Evolutionary conservation across 2,797 vertebrate species (phyloP).

Genomic region (Hirundo rustica): DNA sequence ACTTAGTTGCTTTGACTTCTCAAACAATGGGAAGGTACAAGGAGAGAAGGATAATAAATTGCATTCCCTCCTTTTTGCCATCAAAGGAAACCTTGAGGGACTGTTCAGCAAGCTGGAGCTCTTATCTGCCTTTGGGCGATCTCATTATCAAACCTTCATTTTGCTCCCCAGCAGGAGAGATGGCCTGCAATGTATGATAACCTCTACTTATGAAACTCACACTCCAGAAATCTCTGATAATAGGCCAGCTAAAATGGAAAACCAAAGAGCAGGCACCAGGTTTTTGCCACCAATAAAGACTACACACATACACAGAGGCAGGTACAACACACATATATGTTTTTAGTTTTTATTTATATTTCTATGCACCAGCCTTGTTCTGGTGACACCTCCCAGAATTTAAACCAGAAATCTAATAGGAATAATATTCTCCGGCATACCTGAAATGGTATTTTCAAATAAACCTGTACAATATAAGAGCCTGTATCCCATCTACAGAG

Average conservation of each 20-base stretch:
- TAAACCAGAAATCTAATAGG: neutral
- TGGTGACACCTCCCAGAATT: neutral
- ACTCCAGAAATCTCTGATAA: constrained; percentile 74
- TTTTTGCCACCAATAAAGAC: constrained; percentile 41
- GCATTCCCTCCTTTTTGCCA: constrained; percentile 64
- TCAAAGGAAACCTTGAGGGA: constrained; percentile 70
- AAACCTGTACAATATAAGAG: neutral
- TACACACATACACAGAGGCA: neutral
- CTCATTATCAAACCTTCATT: constrained; percentile 71
- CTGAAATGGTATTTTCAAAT: neutral
- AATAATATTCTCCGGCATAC: neutral
- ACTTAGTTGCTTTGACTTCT: constrained; percentile 45
- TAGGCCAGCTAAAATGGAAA: constrained; percentile 66
- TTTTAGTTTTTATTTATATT: constrained; percentile 12
- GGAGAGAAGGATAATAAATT: constrained; percentile 69
- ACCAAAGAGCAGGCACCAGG: constrained; percentile 57
- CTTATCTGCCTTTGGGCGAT: constrained; percentile 74
- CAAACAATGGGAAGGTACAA: constrained; percentile 45
- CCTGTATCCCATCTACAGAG: neutral
- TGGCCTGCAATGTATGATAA: constrained; percentile 76
- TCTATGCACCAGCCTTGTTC: neutral
- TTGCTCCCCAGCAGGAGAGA: constrained; percentile 74
- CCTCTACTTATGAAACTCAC: constrained; percentile 76
- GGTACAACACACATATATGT: neutral
- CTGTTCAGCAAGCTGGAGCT: constrained; percentile 70